Conservation (phyloP, 1,140 invertebrate genomes). For the Zaprionus gabonicus region DNA sequence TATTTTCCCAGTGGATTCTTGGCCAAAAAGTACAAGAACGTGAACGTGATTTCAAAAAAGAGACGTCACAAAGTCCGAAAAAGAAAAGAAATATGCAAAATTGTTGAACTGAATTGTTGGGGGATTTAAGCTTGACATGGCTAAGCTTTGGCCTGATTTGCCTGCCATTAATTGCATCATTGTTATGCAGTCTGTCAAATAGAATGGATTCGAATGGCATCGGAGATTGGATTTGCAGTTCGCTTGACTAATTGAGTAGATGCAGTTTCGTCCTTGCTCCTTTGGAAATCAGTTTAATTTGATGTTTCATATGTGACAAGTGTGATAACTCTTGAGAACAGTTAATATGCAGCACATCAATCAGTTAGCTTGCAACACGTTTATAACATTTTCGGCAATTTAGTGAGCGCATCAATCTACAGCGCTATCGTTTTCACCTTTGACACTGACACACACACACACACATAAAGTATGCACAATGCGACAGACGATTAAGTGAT, state of each 20-base stretch:
- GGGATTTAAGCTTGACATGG: neutral
- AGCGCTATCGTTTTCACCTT: conserved; percentile 6
- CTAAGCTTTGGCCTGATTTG: neutral
- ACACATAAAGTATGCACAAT: conserved; percentile 29
- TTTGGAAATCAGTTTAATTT: neutral
- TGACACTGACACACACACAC: conserved; percentile 7
- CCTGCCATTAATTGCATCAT: conserved; percentile 1
- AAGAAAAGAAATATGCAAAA: conserved; percentile 5
- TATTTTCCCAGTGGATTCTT: conserved; percentile 13
- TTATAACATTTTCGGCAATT: neutral
- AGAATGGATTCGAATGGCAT: neutral
- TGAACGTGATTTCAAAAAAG: conserved; percentile 19
- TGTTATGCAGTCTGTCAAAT: neutral
- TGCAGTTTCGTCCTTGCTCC: neutral
- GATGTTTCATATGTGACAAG: neutral
- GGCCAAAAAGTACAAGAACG: neutral
- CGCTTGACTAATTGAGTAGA: conserved; percentile 1
- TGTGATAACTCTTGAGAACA: neutral
- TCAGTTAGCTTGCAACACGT: neutral
- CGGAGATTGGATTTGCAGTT: neutral
- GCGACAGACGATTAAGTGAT: conserved; percentile 34
- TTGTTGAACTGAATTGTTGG: conserved; percentile 2
- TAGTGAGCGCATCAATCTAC: conserved; percentile 25
- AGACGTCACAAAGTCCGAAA: neutral
- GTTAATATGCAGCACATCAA: neutral